A percentile compares a stretch with the other conserved stretches of the same genome.
These are phyloP conservation scores for Zoanthus gigantus DNA, from an alignment of 92 coral and sea anemone genomes.

Conservation along the genomic window DNA sequence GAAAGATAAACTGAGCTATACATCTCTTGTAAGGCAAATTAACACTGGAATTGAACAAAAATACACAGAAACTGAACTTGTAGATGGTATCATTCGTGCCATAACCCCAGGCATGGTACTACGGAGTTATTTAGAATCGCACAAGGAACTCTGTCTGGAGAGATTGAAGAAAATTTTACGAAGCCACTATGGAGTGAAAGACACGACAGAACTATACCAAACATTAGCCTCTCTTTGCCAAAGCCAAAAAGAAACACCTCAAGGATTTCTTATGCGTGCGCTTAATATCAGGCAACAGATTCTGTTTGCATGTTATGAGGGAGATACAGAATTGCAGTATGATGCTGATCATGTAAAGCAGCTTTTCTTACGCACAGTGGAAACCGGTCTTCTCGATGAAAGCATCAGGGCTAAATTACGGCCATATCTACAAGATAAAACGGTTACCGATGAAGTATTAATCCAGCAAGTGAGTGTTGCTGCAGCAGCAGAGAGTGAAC, in stretches of 20 bases:
- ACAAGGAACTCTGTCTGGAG: slow-evolving; percentile 48
- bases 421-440: slow-evolving; percentile 58
- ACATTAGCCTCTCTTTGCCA: slow-evolving; percentile 63
- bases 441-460: slow-evolving; percentile 62
- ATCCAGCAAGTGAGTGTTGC: slow-evolving; percentile 67
- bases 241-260: slow-evolving; percentile 61
- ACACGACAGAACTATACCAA: slow-evolving; percentile 65
- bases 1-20: slow-evolving; percentile 71
- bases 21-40: slow-evolving; percentile 64
- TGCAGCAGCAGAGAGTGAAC: slow-evolving; percentile 71
- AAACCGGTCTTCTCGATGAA: slow-evolving; percentile 69
- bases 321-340: slow-evolving; percentile 57
- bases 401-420: slow-evolving; percentile 60
- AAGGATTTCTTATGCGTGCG: slow-evolving; percentile 70
- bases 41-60: slow-evolving; percentile 44
- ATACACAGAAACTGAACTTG: slow-evolving; percentile 60
- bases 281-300: slow-evolving; percentile 65
- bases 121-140: slow-evolving; percentile 59
- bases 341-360: slow-evolving; percentile 62
- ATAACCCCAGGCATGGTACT: slow-evolving; percentile 57
- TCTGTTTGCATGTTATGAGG: slow-evolving; percentile 50
- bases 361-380: slow-evolving; percentile 55
- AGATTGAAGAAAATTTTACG: slow-evolving; percentile 61
- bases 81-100: slow-evolving; percentile 64
- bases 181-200: slow-evolving; percentile 71